A percentile compares a stretch with the other conserved stretches of the same genome.
Conservation (phyloP, 2,113 vertebrate species). For the Stegastes partitus region DNA sequence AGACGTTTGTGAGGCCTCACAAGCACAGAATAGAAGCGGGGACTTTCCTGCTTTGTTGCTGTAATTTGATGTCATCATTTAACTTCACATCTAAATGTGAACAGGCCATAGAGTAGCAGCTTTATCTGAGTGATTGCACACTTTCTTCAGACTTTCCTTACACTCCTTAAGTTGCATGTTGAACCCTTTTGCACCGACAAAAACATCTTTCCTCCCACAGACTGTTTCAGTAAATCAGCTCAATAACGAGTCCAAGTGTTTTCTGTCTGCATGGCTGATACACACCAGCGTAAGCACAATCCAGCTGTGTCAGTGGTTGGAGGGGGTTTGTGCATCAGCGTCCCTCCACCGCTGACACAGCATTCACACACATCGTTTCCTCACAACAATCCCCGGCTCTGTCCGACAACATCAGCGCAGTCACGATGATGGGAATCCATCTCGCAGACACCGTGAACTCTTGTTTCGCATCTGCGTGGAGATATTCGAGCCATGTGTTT, state of each 20-base stretch:
- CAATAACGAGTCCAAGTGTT: constrained; percentile 12
- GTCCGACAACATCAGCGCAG: constrained; percentile 44
- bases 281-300: constrained; percentile 38
- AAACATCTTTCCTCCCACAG: constrained; percentile 1
- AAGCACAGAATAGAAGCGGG: no score
- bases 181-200: neutral
- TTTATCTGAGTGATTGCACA: neutral
- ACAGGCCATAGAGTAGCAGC: no score
- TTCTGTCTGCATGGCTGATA: constrained; percentile 7
- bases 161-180: neutral
- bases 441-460: constrained; percentile 38
- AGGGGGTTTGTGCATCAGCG: constrained; percentile 56
- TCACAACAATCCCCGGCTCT: constrained; percentile 53
- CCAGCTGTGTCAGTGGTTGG: constrained; percentile 67
- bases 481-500: constrained; percentile 56
- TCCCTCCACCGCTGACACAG: constrained; percentile 54
- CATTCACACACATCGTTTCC: constrained; percentile 66
- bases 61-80: no score
- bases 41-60: no score
- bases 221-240: constrained; percentile 13
- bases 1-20: constrained; percentile 21
- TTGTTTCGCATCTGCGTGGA: constrained; percentile 38
- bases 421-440: constrained; percentile 29
- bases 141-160: neutral
- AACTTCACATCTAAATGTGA: neutral